Percentiles rank a stretch among this genome's conserved stretches.
phyloP scores from a whole-genome alignment of 1,140 invertebrate species.

The Drosophila pruinosa region DNA sequence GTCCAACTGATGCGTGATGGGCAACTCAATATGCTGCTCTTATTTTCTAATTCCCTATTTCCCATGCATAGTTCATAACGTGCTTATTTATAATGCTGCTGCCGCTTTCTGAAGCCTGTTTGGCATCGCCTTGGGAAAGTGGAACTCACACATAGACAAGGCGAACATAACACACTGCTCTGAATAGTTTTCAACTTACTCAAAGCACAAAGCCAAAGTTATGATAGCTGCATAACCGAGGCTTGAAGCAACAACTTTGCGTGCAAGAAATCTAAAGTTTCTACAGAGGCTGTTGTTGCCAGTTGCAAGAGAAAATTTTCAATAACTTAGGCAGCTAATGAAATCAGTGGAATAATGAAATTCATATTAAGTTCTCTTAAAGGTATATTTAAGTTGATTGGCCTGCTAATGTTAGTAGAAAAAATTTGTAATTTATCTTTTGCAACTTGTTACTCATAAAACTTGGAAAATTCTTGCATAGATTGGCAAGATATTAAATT shows the following conservation, averaged over 20 bases:
- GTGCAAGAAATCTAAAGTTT: background rate
- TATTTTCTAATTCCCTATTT: conserved; percentile 91
- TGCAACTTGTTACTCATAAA: conserved; percentile 2
- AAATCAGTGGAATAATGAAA: background rate
- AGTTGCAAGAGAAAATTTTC: background rate
- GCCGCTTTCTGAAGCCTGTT: conserved; percentile 1
- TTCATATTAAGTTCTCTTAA: background rate
- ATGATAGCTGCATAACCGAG: conserved; percentile 2
- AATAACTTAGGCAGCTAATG: background rate
- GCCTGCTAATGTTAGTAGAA: background rate
- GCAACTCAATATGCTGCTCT: conserved; percentile 89
- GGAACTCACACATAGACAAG: conserved; percentile 14
- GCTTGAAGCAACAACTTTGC: background rate
- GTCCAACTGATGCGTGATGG: conserved; percentile 92
- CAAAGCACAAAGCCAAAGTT: conserved; percentile 16
- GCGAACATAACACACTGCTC: background rate
- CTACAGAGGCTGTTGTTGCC: background rate
- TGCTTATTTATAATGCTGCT: background rate
- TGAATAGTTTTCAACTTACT: conserved; percentile 5
- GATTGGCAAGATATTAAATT: conserved; percentile 11
- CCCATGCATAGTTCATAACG: conserved; percentile 86
- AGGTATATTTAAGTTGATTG: too few species aligned
- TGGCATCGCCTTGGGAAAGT: conserved; percentile 4
- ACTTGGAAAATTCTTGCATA: background rate
- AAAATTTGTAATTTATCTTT: background rate